Conservation (phyloP, 2,113 vertebrate genomes). For the Sinocyclocheilus maitianheensis region DNA sequence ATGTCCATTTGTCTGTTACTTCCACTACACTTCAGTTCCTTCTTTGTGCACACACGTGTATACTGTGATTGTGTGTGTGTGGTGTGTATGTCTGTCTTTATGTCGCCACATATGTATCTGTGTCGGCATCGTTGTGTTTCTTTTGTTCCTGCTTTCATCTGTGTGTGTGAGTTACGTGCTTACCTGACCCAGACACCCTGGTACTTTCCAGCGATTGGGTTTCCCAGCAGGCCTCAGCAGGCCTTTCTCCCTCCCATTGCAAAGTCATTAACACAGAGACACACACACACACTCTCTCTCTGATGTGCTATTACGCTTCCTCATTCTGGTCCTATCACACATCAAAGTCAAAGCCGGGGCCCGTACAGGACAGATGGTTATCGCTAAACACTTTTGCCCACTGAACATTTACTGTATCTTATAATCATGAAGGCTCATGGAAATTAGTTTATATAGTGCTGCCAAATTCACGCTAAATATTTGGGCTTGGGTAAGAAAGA, state of each 20-base stretch:
- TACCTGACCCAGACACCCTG: conserved; percentile 60
- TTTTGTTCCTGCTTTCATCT: conserved; percentile 30
- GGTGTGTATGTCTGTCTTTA: conserved; percentile 1
- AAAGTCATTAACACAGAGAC: conserved; percentile 63
- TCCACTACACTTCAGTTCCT: not conserved
- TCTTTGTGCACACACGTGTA: not conserved
- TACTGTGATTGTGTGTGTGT: not conserved
- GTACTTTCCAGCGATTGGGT: conserved; percentile 75
- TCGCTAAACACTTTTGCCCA: not conserved
- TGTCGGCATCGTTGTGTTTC: conserved; percentile 17
- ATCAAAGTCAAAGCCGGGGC: conserved; percentile 43
- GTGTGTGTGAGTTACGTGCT: conserved; percentile 33
- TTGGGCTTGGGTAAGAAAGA: too few relatives aligned
- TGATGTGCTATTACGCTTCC: conserved; percentile 42
- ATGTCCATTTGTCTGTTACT: not conserved
- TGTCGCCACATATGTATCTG: conserved; percentile 23
- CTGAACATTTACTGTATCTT: not conserved
- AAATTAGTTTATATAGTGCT: conserved; percentile 6
- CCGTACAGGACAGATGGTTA: conserved; percentile 20
- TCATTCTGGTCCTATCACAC: conserved; percentile 38
- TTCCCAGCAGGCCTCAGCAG: conserved; percentile 73
- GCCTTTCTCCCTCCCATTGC: conserved; percentile 64
- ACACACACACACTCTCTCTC: not conserved
- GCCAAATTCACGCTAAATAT: not conserved
- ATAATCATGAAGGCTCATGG: conserved; percentile 3